Conservation (phyloP, 2,888 invertebrate species). For the Mythimna ferrago region DNA sequence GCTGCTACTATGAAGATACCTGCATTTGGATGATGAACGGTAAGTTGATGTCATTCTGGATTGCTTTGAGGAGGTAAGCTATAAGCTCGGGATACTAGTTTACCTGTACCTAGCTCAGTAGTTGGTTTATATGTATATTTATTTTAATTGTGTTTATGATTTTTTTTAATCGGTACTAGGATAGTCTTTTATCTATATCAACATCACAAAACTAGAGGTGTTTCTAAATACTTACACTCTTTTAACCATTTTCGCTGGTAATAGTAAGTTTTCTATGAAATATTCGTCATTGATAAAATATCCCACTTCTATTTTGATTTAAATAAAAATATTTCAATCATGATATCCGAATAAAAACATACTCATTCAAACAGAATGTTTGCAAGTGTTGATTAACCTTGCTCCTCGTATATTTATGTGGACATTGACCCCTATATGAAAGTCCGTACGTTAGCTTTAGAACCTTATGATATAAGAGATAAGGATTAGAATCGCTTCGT, state of each 20-base stretch:
- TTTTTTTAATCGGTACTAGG: too few species aligned
- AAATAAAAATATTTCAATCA: not conserved
- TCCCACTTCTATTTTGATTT: not conserved
- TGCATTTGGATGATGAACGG: conserved; percentile 71
- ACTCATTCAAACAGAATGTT: not conserved
- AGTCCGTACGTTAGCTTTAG: conserved; percentile 19
- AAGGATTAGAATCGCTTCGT: conserved; percentile 30
- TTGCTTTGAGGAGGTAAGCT: too few species aligned
- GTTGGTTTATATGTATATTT: not conserved
- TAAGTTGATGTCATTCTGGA: not conserved
- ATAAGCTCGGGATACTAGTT: too few species aligned
- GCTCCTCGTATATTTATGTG: conserved; percentile 27
- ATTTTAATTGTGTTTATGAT: too few species aligned
- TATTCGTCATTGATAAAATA: too few species aligned
- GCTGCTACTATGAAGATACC: conserved; percentile 98
- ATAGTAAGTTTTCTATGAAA: not conserved
- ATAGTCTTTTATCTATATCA: too few species aligned
- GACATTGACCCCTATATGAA: conserved; percentile 54
- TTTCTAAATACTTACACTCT: not conserved
- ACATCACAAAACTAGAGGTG: not conserved
- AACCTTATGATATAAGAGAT: conserved; percentile 18
- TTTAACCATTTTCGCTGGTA: not conserved
- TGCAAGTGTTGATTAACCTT: conserved; percentile 28
- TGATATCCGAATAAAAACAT: not conserved
- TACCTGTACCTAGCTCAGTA: not conserved